Conservation (phyloP, 2,888 invertebrate species). For the Diaprepes abbreviatus region DNA sequence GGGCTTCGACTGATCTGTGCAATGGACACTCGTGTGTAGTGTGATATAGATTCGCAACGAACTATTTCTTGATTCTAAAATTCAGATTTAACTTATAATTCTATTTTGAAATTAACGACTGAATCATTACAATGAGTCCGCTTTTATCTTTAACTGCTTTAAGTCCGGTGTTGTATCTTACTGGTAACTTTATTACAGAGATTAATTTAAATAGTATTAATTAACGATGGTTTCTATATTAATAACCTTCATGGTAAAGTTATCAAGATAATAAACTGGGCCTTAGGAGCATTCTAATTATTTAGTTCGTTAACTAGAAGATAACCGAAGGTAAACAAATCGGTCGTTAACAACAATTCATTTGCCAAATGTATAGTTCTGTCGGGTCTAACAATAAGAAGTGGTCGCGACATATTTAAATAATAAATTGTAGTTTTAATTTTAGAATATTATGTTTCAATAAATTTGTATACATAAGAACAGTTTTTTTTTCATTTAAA, state of each 20-base stretch:
- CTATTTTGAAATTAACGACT: neutral
- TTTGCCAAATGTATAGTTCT: conserved; percentile 62
- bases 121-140: neutral
- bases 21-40: conserved; percentile 59
- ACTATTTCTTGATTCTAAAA: conserved; percentile 51
- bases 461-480: conserved; percentile 61
- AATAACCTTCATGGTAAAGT: too few relatives aligned
- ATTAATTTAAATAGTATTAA: too few relatives aligned
- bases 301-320: neutral
- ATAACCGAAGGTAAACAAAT: conserved; percentile 7
- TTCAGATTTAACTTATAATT: conserved; percentile 16
- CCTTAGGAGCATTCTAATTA: neutral
- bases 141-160: too few relatives aligned
- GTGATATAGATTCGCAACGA: conserved; percentile 59
- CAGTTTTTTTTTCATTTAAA: neutral
- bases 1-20: conserved; percentile 59
- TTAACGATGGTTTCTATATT: too few relatives aligned
- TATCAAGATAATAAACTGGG: neutral
- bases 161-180: too few relatives aligned
- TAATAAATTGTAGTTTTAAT: conserved; percentile 57
- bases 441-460: conserved; percentile 59
- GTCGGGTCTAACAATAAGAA: conserved; percentile 51
- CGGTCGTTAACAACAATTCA: conserved; percentile 36
- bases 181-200: too few relatives aligned
- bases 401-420: conserved; percentile 52